Evolutionary conservation across 2,797 vertebrate species (phyloP).

Genomic region (Amblyopsis hoosieri): DNA sequence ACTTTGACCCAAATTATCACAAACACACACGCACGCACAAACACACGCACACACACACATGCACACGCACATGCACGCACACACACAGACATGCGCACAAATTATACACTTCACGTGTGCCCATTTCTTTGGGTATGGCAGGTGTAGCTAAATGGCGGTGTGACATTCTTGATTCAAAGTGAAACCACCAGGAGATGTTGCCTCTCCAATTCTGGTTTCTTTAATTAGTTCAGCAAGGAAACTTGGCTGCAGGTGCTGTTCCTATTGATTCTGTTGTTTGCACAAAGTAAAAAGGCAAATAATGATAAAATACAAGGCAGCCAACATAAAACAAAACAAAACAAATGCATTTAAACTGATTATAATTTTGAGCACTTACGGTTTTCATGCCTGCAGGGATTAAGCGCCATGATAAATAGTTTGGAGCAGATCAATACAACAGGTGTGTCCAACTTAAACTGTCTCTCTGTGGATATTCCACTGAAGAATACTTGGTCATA

Average conservation of each 20-base stretch:
- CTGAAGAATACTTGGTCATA: conserved; percentile 5
- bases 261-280: conserved; percentile 55
- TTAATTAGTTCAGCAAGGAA: conserved; percentile 64
- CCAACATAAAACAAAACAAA: conserved; percentile 24
- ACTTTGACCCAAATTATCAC: too few species aligned
- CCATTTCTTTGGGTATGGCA: conserved; percentile 16
- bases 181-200: conserved; percentile 47
- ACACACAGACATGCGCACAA: too few species aligned
- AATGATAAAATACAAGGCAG: conserved; percentile 52
- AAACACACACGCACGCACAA: too few species aligned
- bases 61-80: too few species aligned
- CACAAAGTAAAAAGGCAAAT: conserved; percentile 54
- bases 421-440: conserved; percentile 40
- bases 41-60: too few species aligned
- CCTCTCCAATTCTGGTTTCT: conserved; percentile 50
- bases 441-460: conserved; percentile 34
- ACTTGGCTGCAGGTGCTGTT: conserved; percentile 56
- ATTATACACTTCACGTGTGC: conserved; percentile 18
- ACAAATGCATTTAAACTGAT: conserved; percentile 33
- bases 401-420: conserved; percentile 33
- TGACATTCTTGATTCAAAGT: conserved; percentile 51
- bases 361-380: conserved; percentile 31
- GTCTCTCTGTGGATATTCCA: not conserved
- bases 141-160: conserved; percentile 38
- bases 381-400: conserved; percentile 25